These are phyloP conservation scores for Ennomos fuscantarius DNA, from an alignment of 2,888 invertebrate species.

Conservation along the genomic window DNA sequence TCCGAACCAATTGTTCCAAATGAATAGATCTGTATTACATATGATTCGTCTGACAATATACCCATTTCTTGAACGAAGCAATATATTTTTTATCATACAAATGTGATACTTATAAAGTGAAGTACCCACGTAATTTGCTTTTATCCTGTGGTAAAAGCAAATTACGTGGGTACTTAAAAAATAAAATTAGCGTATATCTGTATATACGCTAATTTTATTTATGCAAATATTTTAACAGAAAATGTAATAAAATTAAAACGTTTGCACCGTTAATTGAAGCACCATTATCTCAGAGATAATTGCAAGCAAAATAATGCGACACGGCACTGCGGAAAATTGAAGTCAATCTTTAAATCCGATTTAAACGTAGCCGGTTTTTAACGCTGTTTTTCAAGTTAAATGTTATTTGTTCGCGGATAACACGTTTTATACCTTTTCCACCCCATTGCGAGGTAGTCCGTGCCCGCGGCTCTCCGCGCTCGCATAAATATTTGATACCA, in stretches of 20 bases:
- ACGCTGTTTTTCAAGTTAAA: conserved; percentile 56
- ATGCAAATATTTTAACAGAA: conserved; percentile 10
- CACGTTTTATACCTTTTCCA: conserved; percentile 58
- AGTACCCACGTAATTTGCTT: too few relatives aligned
- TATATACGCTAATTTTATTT: conserved; percentile 23
- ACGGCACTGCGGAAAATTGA: conserved; percentile 27
- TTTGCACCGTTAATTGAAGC: conserved; percentile 13
- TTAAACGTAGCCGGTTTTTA: conserved; percentile 44
- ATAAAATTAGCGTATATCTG: too few relatives aligned
- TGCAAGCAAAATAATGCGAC: conserved; percentile 22
- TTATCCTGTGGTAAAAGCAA: too few relatives aligned
- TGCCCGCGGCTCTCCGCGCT: conserved; percentile 50
- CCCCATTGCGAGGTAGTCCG: conserved; percentile 49
- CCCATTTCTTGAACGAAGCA: conserved; percentile 46
- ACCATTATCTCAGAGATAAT: conserved; percentile 18
- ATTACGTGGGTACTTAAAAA: too few relatives aligned
- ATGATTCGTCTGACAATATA: conserved; percentile 30
- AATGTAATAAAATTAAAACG: conserved; percentile 18
- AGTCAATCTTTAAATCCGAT: conserved; percentile 38
- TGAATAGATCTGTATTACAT: conserved; percentile 29
- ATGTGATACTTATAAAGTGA: background rate
- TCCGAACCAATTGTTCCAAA: conserved; percentile 26
- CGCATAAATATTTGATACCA: conserved; percentile 68
- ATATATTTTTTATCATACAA: conserved; percentile 51
- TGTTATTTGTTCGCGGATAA: conserved; percentile 61